Evolutionary conservation across 2,888 invertebrate genomes (phyloP), one percentile per base, ranked within the genome.

Genomic region (Leptinotarsa rubiginosa): DNA sequence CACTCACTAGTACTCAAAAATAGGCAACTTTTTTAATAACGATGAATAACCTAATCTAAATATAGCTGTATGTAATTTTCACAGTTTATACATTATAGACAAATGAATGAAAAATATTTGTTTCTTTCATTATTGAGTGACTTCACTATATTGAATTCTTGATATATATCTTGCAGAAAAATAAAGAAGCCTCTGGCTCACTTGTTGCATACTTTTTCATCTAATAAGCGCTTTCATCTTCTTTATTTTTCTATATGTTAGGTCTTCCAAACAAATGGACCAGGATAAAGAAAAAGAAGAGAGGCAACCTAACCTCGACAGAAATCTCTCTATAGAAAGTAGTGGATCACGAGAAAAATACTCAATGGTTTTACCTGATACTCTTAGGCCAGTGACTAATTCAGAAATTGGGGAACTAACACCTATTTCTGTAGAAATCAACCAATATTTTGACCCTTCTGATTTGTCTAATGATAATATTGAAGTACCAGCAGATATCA

Each of bases 371-470:
- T 72, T 80, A 52, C 82, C 82, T 31, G 87, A 86, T 70, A 87
- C 87, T 62, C 82, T 90, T 74, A 90, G 90, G 20, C 89, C 90
- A 5, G 85, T 90, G 31, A 79, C 80, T 65, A 88, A 88, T 66
- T 80, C 84, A 66, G 85, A 84, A 73, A 86, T 90, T 49, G 90
- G 90, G 2, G 89, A 90, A 83, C 80, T 90, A 62, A 89, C 89
- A 31, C 89, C 89, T 7, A 85, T 90, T 16, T 87, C 87, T 1
- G 83, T 86, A 4, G 86, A 87, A 78, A 79, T 82, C 31, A 81
- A 82, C 22, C 81, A 81, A 69, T 77, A 83, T 77, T 81, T 81
- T n/a, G 84, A 85, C 77, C 83, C 84, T 20, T 83, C 84, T 1
- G 84, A 85, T 73, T 80, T 75, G 20, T 84, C 85, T 5, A 85